A percentile compares a stretch with the other conserved stretches of the same genome.
These are phyloP conservation scores for Andrena praecox DNA, from an alignment of 2,888 invertebrate species.

Conservation along the genomic window DNA sequence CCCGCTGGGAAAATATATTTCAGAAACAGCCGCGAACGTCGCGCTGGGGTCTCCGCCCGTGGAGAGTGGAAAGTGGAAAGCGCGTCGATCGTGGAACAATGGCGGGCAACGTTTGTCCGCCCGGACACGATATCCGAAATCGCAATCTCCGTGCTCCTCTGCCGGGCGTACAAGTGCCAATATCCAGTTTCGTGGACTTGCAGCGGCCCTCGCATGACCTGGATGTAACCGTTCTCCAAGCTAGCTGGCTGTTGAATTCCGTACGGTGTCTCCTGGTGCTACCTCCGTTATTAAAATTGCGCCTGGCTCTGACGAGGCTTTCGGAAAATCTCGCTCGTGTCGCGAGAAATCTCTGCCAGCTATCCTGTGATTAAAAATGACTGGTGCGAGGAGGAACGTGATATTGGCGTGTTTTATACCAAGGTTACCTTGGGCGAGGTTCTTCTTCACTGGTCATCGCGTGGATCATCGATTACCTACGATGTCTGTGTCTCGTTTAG, in stretches of 20 bases:
- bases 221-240: slow-evolving; percentile 36
- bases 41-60: neutral
- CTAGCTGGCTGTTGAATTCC: slow-evolving; percentile 38
- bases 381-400: slow-evolving; percentile 7
- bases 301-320: slow-evolving; percentile 6
- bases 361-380: neutral
- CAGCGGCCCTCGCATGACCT: slow-evolving; percentile 34
- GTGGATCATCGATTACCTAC: neutral
- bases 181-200: slow-evolving; percentile 61
- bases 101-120: slow-evolving; percentile 41
- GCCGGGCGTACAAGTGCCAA: slow-evolving; percentile 59
- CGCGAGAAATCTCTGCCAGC: neutral
- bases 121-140: slow-evolving; percentile 55
- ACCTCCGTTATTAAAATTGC: slow-evolving; percentile 61
- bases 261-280: slow-evolving; percentile 28
- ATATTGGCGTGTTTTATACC: slow-evolving; percentile 1
- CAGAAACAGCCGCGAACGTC: neutral
- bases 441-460: neutral
- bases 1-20: slow-evolving; percentile 9
- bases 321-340: slow-evolving; percentile 9
- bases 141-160: slow-evolving; percentile 60
- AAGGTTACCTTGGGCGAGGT: neutral
- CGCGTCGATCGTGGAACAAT: slow-evolving; percentile 30
- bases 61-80: slow-evolving; percentile 1
- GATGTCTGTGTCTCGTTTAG: no score